A percentile compares a stretch with the other conserved stretches of the same genome.
These are phyloP conservation scores for Gambelia wislizenii DNA, from an alignment of 2,797 vertebrate species.

Conservation along the genomic window DNA sequence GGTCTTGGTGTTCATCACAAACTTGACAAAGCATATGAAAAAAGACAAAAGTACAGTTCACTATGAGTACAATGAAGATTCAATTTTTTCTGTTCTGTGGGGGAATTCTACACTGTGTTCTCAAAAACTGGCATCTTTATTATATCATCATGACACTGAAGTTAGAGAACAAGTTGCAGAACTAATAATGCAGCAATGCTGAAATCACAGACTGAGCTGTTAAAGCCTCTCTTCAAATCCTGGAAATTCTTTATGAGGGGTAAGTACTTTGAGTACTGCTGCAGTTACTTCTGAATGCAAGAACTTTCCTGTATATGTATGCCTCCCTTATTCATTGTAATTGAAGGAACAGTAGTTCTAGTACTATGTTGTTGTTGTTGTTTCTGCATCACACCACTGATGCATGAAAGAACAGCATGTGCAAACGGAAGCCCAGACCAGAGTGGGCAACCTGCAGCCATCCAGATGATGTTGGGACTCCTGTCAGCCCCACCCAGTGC, in stretches of 20 bases:
- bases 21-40: slow-evolving; percentile 85
- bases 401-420: not conserved
- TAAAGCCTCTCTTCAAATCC: not conserved
- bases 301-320: not conserved
- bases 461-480: not conserved
- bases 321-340: not conserved
- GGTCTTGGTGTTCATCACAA: slow-evolving; percentile 86
- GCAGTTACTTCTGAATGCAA: not conserved
- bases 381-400: not conserved
- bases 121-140: slow-evolving; percentile 84
- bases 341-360: not conserved
- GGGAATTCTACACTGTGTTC: slow-evolving; percentile 84
- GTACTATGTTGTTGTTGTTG: not conserved
- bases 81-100: slow-evolving; percentile 86
- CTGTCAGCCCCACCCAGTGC: not conserved
- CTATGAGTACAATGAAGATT: slow-evolving; percentile 81
- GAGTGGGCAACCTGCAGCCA: too few relatives aligned
- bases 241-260: not conserved
- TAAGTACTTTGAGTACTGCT: not conserved
- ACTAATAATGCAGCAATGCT: slow-evolving; percentile 78
- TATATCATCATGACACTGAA: slow-evolving; percentile 85
- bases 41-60: slow-evolving; percentile 74
- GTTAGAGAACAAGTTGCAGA: slow-evolving; percentile 88
- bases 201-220: not conserved
- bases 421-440: not conserved